phyloP scores from a whole-genome alignment of 2,797 vertebrate species.

The Podargus strigoides region DNA sequence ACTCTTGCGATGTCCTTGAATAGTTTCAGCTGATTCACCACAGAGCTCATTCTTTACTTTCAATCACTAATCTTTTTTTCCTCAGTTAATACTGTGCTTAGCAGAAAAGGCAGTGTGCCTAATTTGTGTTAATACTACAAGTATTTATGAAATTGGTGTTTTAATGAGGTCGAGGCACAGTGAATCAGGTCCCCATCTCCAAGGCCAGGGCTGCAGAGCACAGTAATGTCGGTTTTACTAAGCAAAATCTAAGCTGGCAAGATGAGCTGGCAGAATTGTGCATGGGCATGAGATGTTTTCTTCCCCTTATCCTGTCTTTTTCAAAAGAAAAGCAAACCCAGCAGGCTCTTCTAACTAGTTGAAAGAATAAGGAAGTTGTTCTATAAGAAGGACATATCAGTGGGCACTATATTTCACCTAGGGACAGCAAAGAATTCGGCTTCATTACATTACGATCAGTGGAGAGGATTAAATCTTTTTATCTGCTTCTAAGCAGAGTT shows the following conservation, averaged over 20 bases:
- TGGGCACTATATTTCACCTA: background rate
- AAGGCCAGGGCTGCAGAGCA: background rate
- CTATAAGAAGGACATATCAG: background rate
- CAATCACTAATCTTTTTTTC: background rate
- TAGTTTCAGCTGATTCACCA: background rate
- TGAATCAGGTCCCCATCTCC: background rate
- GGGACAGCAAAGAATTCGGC: background rate
- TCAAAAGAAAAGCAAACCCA: slow-evolving; percentile 26
- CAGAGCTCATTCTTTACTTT: background rate
- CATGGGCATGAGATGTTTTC: background rate
- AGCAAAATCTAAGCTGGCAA: background rate
- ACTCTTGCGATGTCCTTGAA: background rate
- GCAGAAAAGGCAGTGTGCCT: background rate
- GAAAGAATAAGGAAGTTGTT: background rate
- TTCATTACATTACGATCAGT: background rate
- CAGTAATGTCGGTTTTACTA: background rate
- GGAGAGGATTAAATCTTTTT: background rate
- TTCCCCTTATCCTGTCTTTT: slow-evolving; percentile 20
- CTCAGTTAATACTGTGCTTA: background rate
- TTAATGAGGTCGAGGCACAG: slow-evolving; percentile 19
- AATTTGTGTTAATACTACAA: slow-evolving; percentile 19
- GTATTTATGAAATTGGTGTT: slow-evolving; percentile 24
- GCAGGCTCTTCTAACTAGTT: background rate
- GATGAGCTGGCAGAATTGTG: background rate
- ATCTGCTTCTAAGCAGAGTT: background rate